Evolutionary conservation across 2,113 vertebrate species (phyloP).

Genomic region (Euleptes europaea): DNA sequence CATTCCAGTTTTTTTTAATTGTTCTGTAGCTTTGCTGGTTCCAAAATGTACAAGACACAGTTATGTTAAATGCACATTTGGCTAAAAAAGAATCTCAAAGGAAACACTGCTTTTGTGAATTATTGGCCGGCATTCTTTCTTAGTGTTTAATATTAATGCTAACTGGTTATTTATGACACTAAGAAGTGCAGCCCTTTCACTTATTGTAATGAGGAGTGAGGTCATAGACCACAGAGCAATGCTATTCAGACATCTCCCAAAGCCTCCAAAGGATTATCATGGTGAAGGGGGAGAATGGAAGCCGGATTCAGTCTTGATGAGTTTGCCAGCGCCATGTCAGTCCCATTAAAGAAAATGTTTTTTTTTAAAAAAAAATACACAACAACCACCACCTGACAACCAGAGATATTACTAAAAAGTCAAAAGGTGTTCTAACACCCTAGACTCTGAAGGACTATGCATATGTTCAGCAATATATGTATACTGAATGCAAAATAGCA

Average conservation of each 20-base stretch:
- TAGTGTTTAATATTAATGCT: slow-evolving; percentile 24
- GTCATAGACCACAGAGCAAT: slow-evolving; percentile 24
- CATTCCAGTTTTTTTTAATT: slow-evolving; percentile 1
- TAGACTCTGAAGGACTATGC: not conserved
- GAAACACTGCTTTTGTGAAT: slow-evolving; percentile 42
- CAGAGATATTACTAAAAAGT: not conserved
- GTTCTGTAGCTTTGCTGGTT: not conserved
- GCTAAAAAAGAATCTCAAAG: slow-evolving; percentile 30
- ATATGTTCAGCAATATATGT: not conserved
- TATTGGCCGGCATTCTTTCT: slow-evolving; percentile 23
- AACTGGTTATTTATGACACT: slow-evolving; percentile 40
- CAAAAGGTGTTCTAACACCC: not conserved
- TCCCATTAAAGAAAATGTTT: not conserved
- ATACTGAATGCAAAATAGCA: no score
- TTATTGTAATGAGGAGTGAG: slow-evolving; percentile 29
- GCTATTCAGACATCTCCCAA: slow-evolving; percentile 15
- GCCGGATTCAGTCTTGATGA: not conserved
- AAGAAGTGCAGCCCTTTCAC: slow-evolving; percentile 39
- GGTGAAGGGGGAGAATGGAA: not conserved
- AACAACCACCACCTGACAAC: not conserved
- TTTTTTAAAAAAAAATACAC: not conserved
- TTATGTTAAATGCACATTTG: slow-evolving; percentile 23
- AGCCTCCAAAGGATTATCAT: not conserved
- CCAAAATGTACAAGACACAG: slow-evolving; percentile 11
- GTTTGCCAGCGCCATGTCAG: not conserved